A percentile compares a stretch with the other conserved stretches of the same genome.
Evolutionary conservation across 2,113 vertebrate species (phyloP).

Genomic region (Vireo altiloquus): DNA sequence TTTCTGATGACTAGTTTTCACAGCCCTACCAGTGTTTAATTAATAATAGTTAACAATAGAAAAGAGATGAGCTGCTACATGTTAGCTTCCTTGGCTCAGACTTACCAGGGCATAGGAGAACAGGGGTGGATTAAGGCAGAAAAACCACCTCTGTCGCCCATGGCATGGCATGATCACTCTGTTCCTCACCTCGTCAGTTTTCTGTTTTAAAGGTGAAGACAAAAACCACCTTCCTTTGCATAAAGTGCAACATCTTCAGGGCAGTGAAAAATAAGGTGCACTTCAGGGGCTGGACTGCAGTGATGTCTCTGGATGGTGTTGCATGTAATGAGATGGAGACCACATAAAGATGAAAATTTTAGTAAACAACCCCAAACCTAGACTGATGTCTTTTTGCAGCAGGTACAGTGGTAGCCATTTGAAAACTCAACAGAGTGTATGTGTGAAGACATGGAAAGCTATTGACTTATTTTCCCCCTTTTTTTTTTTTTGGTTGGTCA

Average conservation of each 20-base stretch:
- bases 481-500: background rate
- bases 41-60: background rate
- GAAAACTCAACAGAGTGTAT: background rate
- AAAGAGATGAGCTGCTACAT: background rate
- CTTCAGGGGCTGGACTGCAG: background rate
- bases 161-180: background rate
- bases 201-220: background rate
- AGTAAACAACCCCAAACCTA: background rate
- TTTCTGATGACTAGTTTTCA: background rate
- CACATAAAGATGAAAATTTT: background rate
- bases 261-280: fast-evolving
- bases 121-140: background rate
- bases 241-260: background rate
- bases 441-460: background rate
- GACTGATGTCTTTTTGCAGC: background rate
- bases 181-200: background rate
- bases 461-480: background rate
- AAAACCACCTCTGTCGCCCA: background rate
- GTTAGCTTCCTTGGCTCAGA: background rate
- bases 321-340: background rate
- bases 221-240: background rate
- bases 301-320: background rate
- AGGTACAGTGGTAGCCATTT: background rate
- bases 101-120: background rate
- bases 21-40: background rate